Percentiles rank a stretch among this genome's conserved stretches.
Evolutionary conservation across 2,113 vertebrate genomes (phyloP).

Genomic region (Propithecus coquereli): DNA sequence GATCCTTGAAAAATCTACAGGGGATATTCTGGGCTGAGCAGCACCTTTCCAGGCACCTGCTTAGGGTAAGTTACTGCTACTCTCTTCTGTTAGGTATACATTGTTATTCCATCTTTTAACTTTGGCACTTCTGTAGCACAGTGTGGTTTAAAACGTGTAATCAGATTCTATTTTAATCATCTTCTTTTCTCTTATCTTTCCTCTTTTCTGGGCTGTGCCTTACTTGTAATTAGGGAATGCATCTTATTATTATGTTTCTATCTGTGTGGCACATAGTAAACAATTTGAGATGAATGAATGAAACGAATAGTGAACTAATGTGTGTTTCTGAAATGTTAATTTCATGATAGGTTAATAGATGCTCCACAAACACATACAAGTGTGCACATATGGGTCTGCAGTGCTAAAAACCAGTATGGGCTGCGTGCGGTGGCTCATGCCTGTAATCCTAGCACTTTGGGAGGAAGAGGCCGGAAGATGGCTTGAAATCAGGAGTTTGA

Average conservation of each 20-base stretch:
- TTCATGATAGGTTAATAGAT: not conserved
- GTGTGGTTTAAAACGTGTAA: not conserved
- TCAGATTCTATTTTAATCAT: not conserved
- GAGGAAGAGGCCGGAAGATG: not conserved
- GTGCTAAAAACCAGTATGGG: not conserved
- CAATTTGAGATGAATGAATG: not conserved
- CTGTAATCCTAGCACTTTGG: not conserved
- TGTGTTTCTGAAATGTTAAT: not conserved
- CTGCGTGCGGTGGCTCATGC: too few relatives aligned
- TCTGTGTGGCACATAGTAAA: not conserved
- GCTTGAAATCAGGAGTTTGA: not conserved
- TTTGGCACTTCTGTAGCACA: not conserved
- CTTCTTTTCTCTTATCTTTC: not conserved
- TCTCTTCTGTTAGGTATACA: not conserved
- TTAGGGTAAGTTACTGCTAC: not conserved
- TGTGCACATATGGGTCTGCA: not conserved
- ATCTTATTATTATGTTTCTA: not conserved
- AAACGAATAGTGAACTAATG: not conserved
- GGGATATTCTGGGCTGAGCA: not conserved
- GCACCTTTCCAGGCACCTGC: not conserved
- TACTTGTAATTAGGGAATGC: not conserved
- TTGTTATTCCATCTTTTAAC: not conserved
- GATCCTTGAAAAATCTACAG: constrained; percentile 4
- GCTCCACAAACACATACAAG: fast-evolving
- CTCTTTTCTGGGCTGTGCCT: not conserved